Evolutionary conservation across 2,797 vertebrate genomes (phyloP).

Genomic region (Triplophysa bombifrons): DNA sequence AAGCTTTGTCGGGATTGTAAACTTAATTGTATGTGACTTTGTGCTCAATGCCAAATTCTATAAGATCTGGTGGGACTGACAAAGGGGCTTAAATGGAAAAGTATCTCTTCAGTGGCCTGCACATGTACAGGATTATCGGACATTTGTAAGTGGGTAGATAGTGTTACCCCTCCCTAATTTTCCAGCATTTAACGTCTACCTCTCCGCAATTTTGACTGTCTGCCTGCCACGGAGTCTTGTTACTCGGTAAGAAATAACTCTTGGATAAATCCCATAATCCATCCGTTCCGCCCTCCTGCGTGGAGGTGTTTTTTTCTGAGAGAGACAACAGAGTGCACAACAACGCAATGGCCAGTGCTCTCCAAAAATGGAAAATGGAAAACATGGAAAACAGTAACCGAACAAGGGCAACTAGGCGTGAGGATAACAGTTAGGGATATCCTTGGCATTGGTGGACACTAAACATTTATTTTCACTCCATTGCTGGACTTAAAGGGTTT

Average conservation of each 20-base stretch:
- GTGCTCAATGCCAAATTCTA: constrained; percentile 26
- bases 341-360: not conserved
- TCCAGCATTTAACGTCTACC: constrained; percentile 58
- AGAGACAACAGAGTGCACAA: constrained; percentile 3
- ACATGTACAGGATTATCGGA: constrained; percentile 66
- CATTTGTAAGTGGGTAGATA: constrained; percentile 58
- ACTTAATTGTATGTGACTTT: constrained; percentile 51
- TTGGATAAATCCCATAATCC: constrained; percentile 63
- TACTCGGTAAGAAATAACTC: constrained; percentile 59
- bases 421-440: not conserved
- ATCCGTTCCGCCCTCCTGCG: constrained; percentile 54
- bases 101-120: constrained; percentile 54
- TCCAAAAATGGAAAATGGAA: constrained; percentile 2
- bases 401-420: not conserved
- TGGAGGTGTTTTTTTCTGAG: constrained; percentile 49
- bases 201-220: constrained; percentile 54
- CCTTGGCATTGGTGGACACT: not conserved
- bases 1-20: constrained; percentile 38
- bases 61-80: constrained; percentile 44
- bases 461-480: not conserved
- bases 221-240: constrained; percentile 54
- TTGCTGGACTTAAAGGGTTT: not conserved
- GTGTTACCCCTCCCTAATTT: constrained; percentile 64
- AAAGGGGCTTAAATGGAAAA: constrained; percentile 44
- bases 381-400: not conserved